These are phyloP conservation scores for Echinometra lucunter DNA, from an alignment of 53 echinoderm and acorn worm species.

Conservation along the genomic window DNA sequence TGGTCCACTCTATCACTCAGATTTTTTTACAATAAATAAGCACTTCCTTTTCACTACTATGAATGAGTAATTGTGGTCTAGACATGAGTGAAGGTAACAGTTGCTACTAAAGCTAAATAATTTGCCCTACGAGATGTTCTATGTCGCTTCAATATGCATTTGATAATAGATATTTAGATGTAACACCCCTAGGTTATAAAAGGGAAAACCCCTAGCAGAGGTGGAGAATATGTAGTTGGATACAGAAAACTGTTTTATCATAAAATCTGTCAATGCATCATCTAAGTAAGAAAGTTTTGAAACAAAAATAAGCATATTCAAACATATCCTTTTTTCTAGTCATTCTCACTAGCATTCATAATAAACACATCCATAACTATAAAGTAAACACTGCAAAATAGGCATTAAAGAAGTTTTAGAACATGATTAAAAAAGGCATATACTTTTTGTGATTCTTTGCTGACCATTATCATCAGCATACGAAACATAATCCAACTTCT, in stretches of 20 bases:
- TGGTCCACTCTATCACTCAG: neutral
- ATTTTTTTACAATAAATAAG: neutral
- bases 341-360: neutral
- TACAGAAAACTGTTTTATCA: neutral
- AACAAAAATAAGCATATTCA: neutral
- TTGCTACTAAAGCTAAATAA: neutral
- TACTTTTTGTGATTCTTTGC: neutral
- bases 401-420: neutral
- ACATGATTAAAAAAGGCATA: neutral
- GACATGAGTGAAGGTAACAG: neutral
- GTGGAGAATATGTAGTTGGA: neutral
- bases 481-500: neutral
- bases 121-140: neutral
- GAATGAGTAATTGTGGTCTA: constrained; percentile 25
- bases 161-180: neutral
- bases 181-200: neutral
- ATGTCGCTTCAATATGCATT: neutral
- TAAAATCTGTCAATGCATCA: neutral
- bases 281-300: neutral
- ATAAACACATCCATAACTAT: neutral
- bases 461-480: neutral
- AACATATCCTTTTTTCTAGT: neutral
- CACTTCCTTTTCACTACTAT: constrained; percentile 40
- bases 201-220: neutral
- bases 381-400: neutral